Evolutionary conservation across 2,888 invertebrate genomes (phyloP), one percentile per base, ranked within the genome.

Genomic region (Empis stercorea): DNA sequence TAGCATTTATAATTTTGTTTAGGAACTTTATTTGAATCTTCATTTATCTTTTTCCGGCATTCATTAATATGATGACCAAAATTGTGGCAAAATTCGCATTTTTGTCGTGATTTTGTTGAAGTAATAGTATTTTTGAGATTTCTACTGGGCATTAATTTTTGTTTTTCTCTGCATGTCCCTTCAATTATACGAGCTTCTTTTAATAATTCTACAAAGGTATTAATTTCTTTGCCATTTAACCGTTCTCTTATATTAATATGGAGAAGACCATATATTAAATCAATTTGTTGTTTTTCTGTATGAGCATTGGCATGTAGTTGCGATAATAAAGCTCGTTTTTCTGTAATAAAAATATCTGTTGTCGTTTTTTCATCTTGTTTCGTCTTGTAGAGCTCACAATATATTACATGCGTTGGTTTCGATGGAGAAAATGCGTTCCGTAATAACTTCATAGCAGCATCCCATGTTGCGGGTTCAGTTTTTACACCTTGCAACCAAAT

Each of bases 401-500:
- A 43, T n/a, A n/a, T n/a, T n/a, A n/a, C n/a, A n/a, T n/a, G n/a
- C n/a, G n/a, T n/a, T n/a, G n/a, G n/a, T n/a, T n/a, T n/a, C n/a
- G n/a, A n/a, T n/a, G n/a, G n/a, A n/a, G n/a, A n/a, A n/a, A n/a
- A n/a, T n/a, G n/a, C n/a, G n/a, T n/a, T n/a, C 6, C 43, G 2
- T 43, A 30, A 2, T 2, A 14, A 10, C 2, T 16, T 11, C 5
- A 15, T 15, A 13, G 16, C 42, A 5, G 20, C 23, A 16, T 15
- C 23, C 15, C 23, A 41, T 13, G 17, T 23, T 17, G 23, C 2
- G 5, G 10, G 10, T 41, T 23, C 40, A 16, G 3, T 10, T 23
- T 41, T 41, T 23, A 43, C 14, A 9, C 43, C 43, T 10, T 43
- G 30, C 43, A 32, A 43, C 43, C 43, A 43, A 3, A 34, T 43